Percentiles rank a stretch among this genome's conserved stretches.
phyloP scores from a whole-genome alignment of 2,888 invertebrate species.

The Thyatira batis region DNA sequence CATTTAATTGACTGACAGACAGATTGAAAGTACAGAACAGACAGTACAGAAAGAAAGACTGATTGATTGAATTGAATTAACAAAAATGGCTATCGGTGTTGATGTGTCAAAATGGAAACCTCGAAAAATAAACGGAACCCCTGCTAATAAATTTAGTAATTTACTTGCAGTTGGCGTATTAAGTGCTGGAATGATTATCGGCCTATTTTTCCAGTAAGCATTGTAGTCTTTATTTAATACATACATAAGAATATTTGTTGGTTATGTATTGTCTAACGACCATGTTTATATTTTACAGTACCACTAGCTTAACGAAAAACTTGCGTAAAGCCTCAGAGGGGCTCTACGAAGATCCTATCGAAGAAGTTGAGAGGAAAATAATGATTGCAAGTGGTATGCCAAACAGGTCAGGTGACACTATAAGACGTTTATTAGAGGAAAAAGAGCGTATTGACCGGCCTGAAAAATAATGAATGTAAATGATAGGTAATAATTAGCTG shows the following conservation, averaged over 20 bases:
- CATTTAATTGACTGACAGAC: slow-evolving; percentile 6
- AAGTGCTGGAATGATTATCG: slow-evolving; percentile 61
- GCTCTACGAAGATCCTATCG: slow-evolving; percentile 67
- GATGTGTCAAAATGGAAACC: slow-evolving; percentile 85
- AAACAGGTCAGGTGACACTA: slow-evolving; percentile 42
- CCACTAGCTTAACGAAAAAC: slow-evolving; percentile 44
- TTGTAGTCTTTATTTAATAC: slow-evolving; percentile 12
- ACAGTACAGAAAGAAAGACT: too few relatives aligned
- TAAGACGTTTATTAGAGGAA: slow-evolving; percentile 51
- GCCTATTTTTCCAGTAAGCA: slow-evolving; percentile 77
- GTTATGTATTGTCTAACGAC: slow-evolving; percentile 26
- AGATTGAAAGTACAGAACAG: too few relatives aligned
- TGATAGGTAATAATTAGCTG: slow-evolving; percentile 45
- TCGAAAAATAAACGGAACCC: slow-evolving; percentile 85
- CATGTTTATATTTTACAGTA: slow-evolving; percentile 46
- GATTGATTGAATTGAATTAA: slow-evolving; percentile 1
- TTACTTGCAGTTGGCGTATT: slow-evolving; percentile 74
- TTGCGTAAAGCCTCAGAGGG: slow-evolving; percentile 48
- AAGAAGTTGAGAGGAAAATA: slow-evolving; percentile 66
- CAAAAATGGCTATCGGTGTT: slow-evolving; percentile 76
- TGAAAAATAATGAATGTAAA: slow-evolving; percentile 49
- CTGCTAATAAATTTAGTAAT: slow-evolving; percentile 82
- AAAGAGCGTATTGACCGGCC: slow-evolving; percentile 52
- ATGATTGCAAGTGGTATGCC: slow-evolving; percentile 64
- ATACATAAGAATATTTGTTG: slow-evolving; percentile 25